Percentiles rank a stretch among this genome's conserved stretches.
Evolutionary conservation across 2,888 invertebrate species (phyloP).

Genomic region (Ferrisia virgata): DNA sequence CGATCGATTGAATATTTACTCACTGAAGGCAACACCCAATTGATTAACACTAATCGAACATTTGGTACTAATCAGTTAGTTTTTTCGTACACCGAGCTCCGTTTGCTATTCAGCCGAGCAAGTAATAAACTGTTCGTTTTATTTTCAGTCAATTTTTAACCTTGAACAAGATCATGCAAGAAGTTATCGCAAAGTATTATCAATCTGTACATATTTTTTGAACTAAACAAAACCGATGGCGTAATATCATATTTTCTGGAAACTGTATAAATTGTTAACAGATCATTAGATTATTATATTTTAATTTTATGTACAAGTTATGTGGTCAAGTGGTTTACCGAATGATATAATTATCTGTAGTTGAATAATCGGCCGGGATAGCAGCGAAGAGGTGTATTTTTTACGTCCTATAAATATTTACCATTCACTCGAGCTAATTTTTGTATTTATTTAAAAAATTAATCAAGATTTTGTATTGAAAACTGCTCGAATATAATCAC

Average conservation of each 20-base stretch:
- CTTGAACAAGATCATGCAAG: conserved; percentile 41
- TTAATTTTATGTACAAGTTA: too few species aligned
- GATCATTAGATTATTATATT: neutral
- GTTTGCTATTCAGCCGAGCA: neutral
- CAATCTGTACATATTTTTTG: neutral
- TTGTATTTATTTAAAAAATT: neutral
- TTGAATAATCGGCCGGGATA: neutral
- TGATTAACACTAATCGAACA: neutral
- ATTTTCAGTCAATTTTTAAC: conserved; percentile 7
- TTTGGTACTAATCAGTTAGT: neutral
- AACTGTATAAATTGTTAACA: neutral
- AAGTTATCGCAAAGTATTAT: conserved; percentile 23
- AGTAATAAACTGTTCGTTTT: conserved; percentile 20
- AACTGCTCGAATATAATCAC: neutral
- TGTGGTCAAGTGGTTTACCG: neutral
- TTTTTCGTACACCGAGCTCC: neutral
- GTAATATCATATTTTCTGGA: conserved; percentile 1
- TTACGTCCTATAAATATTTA: neutral
- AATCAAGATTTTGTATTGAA: neutral
- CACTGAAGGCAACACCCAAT: neutral
- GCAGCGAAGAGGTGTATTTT: neutral
- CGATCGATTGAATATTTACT: neutral
- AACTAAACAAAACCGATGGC: neutral
- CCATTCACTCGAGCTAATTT: neutral
- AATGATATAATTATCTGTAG: neutral